Conservation (phyloP, 2,113 vertebrate species). For the Antechinus flavipes region DNA sequence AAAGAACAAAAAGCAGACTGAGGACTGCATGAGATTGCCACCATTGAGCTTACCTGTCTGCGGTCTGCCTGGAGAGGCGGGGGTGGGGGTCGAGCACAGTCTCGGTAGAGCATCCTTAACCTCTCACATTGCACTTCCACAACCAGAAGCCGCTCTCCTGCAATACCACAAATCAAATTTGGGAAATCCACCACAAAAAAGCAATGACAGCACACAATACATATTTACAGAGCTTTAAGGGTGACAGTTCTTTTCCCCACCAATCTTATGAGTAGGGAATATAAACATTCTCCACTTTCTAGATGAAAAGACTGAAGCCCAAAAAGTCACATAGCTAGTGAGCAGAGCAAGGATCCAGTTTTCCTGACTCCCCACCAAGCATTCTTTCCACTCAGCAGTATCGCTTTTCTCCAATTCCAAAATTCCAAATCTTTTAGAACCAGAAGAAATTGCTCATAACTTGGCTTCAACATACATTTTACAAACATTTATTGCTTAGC, state of each 20-base stretch:
- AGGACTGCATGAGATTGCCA: no score
- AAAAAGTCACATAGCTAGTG: not conserved
- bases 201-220: not conserved
- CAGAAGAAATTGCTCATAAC: not conserved
- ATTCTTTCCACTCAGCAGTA: not conserved
- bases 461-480: not conserved
- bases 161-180: slow-evolving; percentile 23
- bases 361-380: not conserved
- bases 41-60: slow-evolving; percentile 89
- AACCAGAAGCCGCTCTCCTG: slow-evolving; percentile 94
- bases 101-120: slow-evolving; percentile 96
- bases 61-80: slow-evolving; percentile 95
- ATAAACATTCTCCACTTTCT: not conserved
- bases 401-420: not conserved
- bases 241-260: not conserved
- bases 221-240: not conserved
- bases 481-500: not conserved
- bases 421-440: not conserved
- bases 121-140: slow-evolving; percentile 97
- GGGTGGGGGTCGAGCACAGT: slow-evolving; percentile 96
- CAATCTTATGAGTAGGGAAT: not conserved
- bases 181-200: not conserved
- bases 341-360: not conserved
- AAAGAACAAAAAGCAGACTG: not conserved
- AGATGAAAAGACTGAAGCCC: not conserved